Base-by-base conservation (phyloP, 2,888 invertebrate genomes). In the Chymomyza caudatula region DNA sequence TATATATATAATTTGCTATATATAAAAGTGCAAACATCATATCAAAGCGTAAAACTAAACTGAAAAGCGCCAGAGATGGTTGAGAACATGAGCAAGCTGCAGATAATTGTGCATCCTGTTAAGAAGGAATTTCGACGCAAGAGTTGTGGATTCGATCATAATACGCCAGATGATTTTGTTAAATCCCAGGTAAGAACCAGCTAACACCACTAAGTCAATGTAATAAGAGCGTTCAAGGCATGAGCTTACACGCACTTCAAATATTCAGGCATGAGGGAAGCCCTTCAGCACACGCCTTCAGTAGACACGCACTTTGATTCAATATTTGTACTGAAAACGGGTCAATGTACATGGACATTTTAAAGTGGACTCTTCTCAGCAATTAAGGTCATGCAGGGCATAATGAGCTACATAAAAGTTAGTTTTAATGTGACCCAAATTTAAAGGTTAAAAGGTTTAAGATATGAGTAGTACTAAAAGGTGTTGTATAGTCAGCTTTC, bases 131-230 rank as follows among this genome's bases (percentile, higher is more conserved):
- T 90, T 62, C 74, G 82, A 11, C 80, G 85, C 1, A 86, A 87
- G 29, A 86, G 87, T 56, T 90, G 90, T 68, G 89, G 90, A 5
- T 90, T 90, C 42, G 86, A 89, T 67, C 90, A 90, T 65, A 73
- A 81, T 49, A 87, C 88, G n/a, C 87, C 90, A 42, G 88, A 90
- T 77, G 88, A 89, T 70, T 90, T 90, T 73, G 89, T 90, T 42
- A 89, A 89, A 65, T 90, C 90, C 3, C 90, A 90, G 81, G 90
- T 90, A 76, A 88, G 84, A 25, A 49, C 37, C n/a, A n/a, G n/a
- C n/a, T 29, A 60, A 15, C 43, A 19, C n/a, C 5, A 57, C n/a
- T n/a, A 53, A 22, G 4, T 20, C 22, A 15, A 1, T 15, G 3
- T 2, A 23, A 4, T 25, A 53, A n/a, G 4, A n/a, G 20, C 22